Percentiles rank a stretch among this genome's conserved stretches.
Conservation (phyloP, 2,797 vertebrate species). For the Distichodus sexfasciatus region DNA sequence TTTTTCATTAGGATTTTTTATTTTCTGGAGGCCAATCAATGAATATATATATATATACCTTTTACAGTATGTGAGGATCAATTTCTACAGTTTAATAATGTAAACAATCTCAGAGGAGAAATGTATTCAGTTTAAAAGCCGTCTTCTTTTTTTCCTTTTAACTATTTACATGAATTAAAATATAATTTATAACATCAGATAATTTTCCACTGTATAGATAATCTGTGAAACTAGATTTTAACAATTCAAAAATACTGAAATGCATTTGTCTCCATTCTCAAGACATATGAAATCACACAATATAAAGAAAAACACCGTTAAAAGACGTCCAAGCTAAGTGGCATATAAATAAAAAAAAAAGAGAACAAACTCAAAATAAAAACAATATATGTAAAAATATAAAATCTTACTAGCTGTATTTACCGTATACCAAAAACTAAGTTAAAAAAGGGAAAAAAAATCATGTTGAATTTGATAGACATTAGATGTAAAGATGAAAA, state of each 20-base stretch:
- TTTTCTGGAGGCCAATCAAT: slow-evolving; percentile 98
- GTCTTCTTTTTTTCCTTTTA: slow-evolving; percentile 85
- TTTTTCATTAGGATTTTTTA: slow-evolving; percentile 76
- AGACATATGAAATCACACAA: slow-evolving; percentile 91
- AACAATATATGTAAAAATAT: slow-evolving; percentile 84
- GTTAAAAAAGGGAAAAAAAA: slow-evolving; percentile 69
- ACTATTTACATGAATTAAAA: slow-evolving; percentile 99
- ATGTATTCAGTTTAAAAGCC: slow-evolving; percentile 93
- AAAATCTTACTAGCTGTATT: slow-evolving; percentile 82
- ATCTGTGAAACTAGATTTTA: slow-evolving; percentile 99
- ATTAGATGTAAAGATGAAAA: slow-evolving; percentile 70
- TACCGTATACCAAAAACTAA: slow-evolving; percentile 76
- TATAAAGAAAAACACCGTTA: slow-evolving; percentile 82
- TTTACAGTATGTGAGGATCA: slow-evolving; percentile 99
- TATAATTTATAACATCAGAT: slow-evolving; percentile 99
- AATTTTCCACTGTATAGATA: slow-evolving; percentile 90
- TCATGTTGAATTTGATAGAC: slow-evolving; percentile 76
- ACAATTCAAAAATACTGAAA: slow-evolving; percentile 99
- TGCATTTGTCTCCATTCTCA: slow-evolving; percentile 84
- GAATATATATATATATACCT: slow-evolving; percentile 85
- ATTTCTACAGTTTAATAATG: slow-evolving; percentile 99
- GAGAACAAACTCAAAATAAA: slow-evolving; percentile 70
- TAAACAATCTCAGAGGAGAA: slow-evolving; percentile 97
- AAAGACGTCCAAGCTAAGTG: slow-evolving; percentile 90
- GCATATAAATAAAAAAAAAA: slow-evolving; percentile 92